Base-by-base conservation (phyloP, 2,113 vertebrate species). In the Mustela nigripes region DNA sequence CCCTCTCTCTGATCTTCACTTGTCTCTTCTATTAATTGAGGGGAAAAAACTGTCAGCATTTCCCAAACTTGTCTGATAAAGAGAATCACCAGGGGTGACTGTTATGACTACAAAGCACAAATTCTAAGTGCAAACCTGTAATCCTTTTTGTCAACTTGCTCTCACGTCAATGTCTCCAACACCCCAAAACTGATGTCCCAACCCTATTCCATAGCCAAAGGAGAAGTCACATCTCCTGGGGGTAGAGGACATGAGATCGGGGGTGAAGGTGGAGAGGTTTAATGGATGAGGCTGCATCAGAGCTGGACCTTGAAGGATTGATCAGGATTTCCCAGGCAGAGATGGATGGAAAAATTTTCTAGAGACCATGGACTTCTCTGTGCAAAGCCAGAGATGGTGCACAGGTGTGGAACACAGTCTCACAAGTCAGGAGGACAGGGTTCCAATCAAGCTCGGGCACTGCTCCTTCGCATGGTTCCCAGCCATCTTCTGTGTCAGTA, bases 401-500 rank as follows among this genome's bases (percentile, higher is more conserved):
- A 76, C 33, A 48, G 31, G 24, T 84, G 10, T 1, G 3, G 16
- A 84, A 16, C 26, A 50, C 50, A 9, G 16, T 8, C 15, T 85
- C 39, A 63, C 1, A 1, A 62, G 31, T 36, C 22, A 65, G 9
- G 5, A 26, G 36, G 21, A 45, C 0, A 1, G 5, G 7, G 14
- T 79, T 90, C 42, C 86, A 92, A 92, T 71, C 26, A 76, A 87
- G 26, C 11, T 90, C 28, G 50, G 42, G 19, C 11, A 95, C 7
- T 22, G 1, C 28, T 11, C 67, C 45, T 58, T 21, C 31, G 1
- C 50, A 69, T 53, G n/a, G 3, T 15, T 11, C 4, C 16, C 16
- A 85, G 63, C 18, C 11, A 4, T 91, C 16, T 87, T 95, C 45
- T 84, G 2, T 48, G 24, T 87, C 50, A 39, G 16, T 62, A 7